These are phyloP conservation scores for Pantelozetes paolii DNA, from an alignment of 2,888 invertebrate genomes.

Conservation along the genomic window DNA sequence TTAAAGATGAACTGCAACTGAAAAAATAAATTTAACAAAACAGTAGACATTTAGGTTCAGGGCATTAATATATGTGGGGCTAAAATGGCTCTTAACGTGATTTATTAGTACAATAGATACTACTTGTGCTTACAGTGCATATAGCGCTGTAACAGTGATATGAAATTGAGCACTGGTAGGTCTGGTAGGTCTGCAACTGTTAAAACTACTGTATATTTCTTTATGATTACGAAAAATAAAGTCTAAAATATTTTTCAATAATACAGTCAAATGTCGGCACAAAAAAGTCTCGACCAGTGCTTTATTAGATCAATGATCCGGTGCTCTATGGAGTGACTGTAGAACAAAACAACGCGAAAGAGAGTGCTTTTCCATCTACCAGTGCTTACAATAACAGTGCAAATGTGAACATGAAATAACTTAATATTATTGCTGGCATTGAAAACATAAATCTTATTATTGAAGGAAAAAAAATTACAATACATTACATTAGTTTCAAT, in stretches of 20 bases:
- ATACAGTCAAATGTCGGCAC: constrained; percentile 8
- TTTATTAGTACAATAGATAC: not conserved
- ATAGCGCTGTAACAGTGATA: not conserved
- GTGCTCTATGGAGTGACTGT: not conserved
- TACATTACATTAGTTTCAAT: constrained; percentile 22
- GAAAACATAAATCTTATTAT: constrained; percentile 17
- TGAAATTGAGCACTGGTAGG: not conserved
- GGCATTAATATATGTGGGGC: constrained; percentile 14
- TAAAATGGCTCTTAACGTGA: constrained; percentile 27
- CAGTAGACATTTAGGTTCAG: not conserved
- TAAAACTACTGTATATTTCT: constrained; percentile 1
- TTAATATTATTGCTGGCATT: not conserved
- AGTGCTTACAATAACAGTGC: not conserved
- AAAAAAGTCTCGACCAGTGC: not conserved
- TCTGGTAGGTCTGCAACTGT: not conserved
- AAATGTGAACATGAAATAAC: not conserved
- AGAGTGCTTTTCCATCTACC: not conserved
- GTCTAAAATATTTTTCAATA: constrained; percentile 7
- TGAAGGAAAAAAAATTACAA: not conserved
- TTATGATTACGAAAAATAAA: not conserved
- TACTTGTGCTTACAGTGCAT: not conserved
- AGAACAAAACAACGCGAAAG: not conserved
- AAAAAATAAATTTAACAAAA: constrained; percentile 1
- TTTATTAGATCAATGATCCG: constrained; percentile 32
- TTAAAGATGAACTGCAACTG: constrained; percentile 15